Base-by-base conservation (phyloP, 2,113 vertebrate genomes). In the Gavialis gangeticus region DNA sequence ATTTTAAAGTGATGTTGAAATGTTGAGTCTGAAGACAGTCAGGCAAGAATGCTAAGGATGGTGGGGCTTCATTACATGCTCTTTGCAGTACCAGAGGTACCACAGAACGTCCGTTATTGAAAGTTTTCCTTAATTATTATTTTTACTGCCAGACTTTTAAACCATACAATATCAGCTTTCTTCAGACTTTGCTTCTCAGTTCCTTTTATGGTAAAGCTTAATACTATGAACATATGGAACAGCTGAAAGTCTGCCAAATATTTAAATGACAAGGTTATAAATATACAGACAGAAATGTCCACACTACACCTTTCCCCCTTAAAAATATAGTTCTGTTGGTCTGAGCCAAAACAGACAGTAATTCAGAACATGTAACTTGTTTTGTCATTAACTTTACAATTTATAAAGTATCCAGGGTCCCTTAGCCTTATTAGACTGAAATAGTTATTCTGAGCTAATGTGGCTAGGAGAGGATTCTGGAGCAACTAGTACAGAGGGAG, bases 241-340 rank as follows among this genome's bases (percentile, higher is more conserved):
- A 96, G 75, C 96, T 98, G 98, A 98, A 98, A 25, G 95, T 82
- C 96, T 98, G 98, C 98, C 98, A 98, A 98, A 93, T 97, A 95
- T 97, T 98, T 97, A 97, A 98, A 98, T 97, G 97, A 97, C 98
- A 98, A 96, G 97, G 97, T 97, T 98, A 98, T 98, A 98, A 98
- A 98, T 98, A 98, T 84, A 95, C 60, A 94, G 59, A 95, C 94
- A 95, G 92, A 5, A 10, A 91, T n/a, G 80, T 25, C 91, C 46
- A 46, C 46, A 46, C 46, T 46, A 46, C 46, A 91, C 93, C 92
- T 17, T 85, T 3, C 0, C 10, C 84, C 63, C 94, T 87, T 97
- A 96, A 98, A 98, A 97, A 93, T 97, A 98, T 93, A 95, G 92
- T 87, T 95, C 92, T 93, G 90, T 95, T 95, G 94, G 91, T 88